phyloP scores from a whole-genome alignment of 2,888 invertebrate species.

The Eretmocerus hayati region DNA sequence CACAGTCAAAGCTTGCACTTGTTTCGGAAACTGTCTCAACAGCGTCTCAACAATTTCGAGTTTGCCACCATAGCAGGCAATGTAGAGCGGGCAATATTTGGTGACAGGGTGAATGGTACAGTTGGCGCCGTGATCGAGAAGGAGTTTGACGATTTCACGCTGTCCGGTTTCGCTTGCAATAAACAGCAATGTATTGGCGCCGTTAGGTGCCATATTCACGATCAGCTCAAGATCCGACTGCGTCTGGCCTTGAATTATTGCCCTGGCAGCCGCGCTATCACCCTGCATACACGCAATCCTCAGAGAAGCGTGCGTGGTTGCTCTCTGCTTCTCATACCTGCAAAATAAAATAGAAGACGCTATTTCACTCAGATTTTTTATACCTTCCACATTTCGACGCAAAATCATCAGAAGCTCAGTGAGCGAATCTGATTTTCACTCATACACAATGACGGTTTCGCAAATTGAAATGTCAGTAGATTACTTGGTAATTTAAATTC shows the following conservation, averaged over 20 bases:
- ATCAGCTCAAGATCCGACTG: slow-evolving; percentile 60
- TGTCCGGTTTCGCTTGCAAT: slow-evolving; percentile 84
- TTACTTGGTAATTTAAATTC: too few species aligned
- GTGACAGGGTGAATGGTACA: slow-evolving; percentile 85
- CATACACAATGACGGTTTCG: too few species aligned
- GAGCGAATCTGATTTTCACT: too few species aligned
- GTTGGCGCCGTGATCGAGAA: slow-evolving; percentile 77
- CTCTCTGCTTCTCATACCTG: slow-evolving; percentile 60
- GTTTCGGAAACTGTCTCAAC: slow-evolving; percentile 74
- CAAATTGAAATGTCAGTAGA: too few species aligned
- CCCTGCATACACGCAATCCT: slow-evolving; percentile 72
- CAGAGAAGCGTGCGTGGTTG: slow-evolving; percentile 67
- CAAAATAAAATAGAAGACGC: too few species aligned
- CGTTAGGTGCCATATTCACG: slow-evolving; percentile 81
- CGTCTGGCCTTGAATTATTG: slow-evolving; percentile 60
- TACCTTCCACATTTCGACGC: too few species aligned
- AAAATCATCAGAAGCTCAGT: too few species aligned
- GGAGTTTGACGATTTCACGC: slow-evolving; percentile 67
- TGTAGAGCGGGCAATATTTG: slow-evolving; percentile 86
- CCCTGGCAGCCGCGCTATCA: slow-evolving; percentile 60
- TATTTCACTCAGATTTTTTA: too few species aligned
- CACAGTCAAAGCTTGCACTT: slow-evolving; percentile 79
- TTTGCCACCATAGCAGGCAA: slow-evolving; percentile 82
- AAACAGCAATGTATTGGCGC: slow-evolving; percentile 80
- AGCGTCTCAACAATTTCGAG: slow-evolving; percentile 68